Base-by-base conservation (phyloP, 64 coral and sea anemone genomes). In the Montipora foliosa region DNA sequence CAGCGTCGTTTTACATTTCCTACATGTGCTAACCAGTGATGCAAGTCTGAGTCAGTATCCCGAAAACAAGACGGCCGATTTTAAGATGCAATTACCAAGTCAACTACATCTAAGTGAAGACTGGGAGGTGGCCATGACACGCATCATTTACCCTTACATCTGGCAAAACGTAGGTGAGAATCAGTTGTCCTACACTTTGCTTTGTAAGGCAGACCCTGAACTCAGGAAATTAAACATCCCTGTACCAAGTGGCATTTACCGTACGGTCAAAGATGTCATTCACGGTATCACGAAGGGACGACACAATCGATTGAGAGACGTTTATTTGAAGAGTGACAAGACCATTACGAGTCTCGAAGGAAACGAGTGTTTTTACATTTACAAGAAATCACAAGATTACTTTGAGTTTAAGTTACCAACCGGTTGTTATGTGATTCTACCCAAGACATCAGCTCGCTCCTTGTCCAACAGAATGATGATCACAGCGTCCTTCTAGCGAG, bases 291-390 rank as follows among this genome's bases (percentile, higher is more conserved):
- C 59, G 80, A 44, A 22, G 17, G 80, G 80, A 60, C 51, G 1
- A 2, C 49, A 83, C 4, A 24, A n/a, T 6, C 3, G 5, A 5
- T 44, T 83, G n/a, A 17, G 1, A 2, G 80, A 83, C 60, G 24
- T 83, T 60, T 37, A 79, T 20, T 5, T 48, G 12, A 79, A 79
- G 15, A 79, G 77, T 52, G 15, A 44, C 5, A 48, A 79, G 44
- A 79, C 16, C 14, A 79, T 79, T 44, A 22, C 12, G 1, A 14
- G 13, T 48, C 77, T 79, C 0, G 77, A 1, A 79, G 77, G 77
- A 19, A 52, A 79, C 12, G 77, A 79, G 22, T 79, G 77, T 79
- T 79, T 79, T 44, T 79, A 79, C 77, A 79, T 79, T 79, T 22
- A 48, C 77, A 2, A 79, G 22, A 22, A 79, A 52, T 4, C 25